These are phyloP conservation scores for Lota lota DNA, from an alignment of 2,113 vertebrate genomes.

Conservation along the genomic window DNA sequence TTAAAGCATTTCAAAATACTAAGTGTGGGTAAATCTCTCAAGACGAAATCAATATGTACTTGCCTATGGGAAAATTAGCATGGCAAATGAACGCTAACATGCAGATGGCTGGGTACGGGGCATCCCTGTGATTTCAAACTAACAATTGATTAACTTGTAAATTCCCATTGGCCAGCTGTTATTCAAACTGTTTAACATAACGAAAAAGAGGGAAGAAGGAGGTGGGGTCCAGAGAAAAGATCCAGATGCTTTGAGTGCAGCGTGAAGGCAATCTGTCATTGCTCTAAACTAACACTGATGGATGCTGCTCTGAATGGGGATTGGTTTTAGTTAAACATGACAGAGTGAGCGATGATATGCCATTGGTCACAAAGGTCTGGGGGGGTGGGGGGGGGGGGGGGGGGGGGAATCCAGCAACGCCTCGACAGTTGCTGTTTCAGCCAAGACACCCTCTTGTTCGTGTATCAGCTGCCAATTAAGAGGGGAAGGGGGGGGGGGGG, in stretches of 20 bases:
- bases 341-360: constrained; percentile 78
- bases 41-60: constrained; percentile 57
- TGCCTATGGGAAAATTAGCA: constrained; percentile 69
- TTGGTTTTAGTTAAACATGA: constrained; percentile 84
- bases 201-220: constrained; percentile 59
- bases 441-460: constrained; percentile 58
- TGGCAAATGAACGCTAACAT: constrained; percentile 74
- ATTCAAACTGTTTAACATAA: constrained; percentile 78
- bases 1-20: constrained; percentile 31
- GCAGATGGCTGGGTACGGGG: constrained; percentile 71
- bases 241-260: constrained; percentile 77
- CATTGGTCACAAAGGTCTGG: constrained; percentile 75
- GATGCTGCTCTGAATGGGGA: constrained; percentile 78
- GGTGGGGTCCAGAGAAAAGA: constrained; percentile 57
- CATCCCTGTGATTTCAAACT: constrained; percentile 65
- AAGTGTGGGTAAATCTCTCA: constrained; percentile 42
- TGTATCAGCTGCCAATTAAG: constrained; percentile 67
- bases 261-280: constrained; percentile 79
- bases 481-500: constrained; percentile 10
- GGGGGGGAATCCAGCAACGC: constrained; percentile 60
- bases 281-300: constrained; percentile 80
- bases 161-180: constrained; percentile 79
- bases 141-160: constrained; percentile 82
- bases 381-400: constrained; percentile 28
- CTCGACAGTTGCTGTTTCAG: constrained; percentile 57